These are phyloP conservation scores for Heteropelma amictum DNA, from an alignment of 2,888 invertebrate genomes.

Conservation along the genomic window DNA sequence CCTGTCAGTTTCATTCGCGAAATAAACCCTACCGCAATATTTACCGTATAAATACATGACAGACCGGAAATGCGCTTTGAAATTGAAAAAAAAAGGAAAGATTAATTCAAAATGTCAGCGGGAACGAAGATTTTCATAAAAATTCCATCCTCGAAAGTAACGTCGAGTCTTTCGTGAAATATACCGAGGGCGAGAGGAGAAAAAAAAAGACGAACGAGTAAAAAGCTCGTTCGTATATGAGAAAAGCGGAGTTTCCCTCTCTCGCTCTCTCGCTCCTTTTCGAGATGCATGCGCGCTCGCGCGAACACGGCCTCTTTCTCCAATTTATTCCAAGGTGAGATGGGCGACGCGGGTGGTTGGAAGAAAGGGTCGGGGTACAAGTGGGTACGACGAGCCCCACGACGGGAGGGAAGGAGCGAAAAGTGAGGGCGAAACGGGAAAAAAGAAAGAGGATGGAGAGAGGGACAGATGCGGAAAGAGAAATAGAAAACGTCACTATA, in stretches of 20 bases:
- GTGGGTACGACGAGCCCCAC: constrained; percentile 11
- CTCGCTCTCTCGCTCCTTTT: not conserved
- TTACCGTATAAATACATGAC: too few species aligned
- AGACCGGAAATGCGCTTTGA: too few species aligned
- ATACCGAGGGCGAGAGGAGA: too few species aligned
- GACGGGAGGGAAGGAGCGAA: constrained; percentile 8
- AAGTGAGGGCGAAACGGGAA: constrained; percentile 41
- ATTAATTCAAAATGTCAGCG: too few species aligned
- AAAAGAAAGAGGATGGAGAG: constrained; percentile 50
- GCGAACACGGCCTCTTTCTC: constrained; percentile 37
- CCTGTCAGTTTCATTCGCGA: too few species aligned
- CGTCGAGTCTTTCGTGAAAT: not conserved
- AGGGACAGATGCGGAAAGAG: constrained; percentile 41
- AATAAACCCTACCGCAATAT: too few species aligned
- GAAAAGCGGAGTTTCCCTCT: not conserved
- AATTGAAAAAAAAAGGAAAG: too few species aligned
- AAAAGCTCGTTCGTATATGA: not conserved
- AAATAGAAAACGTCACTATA: constrained; percentile 43
- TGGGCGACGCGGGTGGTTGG: constrained; percentile 19
- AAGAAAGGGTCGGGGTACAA: not conserved
- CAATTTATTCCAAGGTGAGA: constrained; percentile 53
- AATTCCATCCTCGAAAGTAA: too few species aligned
- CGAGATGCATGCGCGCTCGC: not conserved
- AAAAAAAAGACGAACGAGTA: not conserved
- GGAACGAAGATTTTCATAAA: too few species aligned